Evolutionary conservation across 1,140 invertebrate species (phyloP).

Genomic region (Phthorimaea operculella): DNA sequence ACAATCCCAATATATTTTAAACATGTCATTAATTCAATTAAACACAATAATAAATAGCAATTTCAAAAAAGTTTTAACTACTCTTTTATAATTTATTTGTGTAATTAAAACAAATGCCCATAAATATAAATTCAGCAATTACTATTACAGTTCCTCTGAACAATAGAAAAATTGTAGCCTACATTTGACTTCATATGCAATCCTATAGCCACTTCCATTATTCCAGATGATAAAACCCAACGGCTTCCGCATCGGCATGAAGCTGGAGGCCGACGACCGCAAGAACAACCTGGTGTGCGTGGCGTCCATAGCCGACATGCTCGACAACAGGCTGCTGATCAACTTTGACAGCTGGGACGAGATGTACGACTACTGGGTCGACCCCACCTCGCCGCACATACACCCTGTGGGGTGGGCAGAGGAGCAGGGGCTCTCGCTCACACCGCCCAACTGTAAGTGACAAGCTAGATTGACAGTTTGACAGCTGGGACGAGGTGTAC

Average conservation of each 20-base stretch:
- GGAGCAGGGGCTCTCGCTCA: constrained; percentile 80
- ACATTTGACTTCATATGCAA: no score
- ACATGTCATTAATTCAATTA: no score
- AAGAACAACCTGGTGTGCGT: constrained; percentile 90
- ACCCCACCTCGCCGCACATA: constrained; percentile 89
- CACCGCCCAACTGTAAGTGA: constrained; percentile 85
- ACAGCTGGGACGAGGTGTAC: constrained; percentile 94
- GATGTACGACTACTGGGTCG: constrained; percentile 94
- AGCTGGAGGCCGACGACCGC: constrained; percentile 94
- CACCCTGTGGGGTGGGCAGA: constrained; percentile 95
- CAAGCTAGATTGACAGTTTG: no score
- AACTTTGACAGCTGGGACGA: constrained; percentile 97
- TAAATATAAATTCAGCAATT: no score
- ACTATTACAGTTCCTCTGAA: no score
- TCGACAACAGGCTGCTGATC: constrained; percentile 87
- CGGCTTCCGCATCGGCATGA: constrained; percentile 89
- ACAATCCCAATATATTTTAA: no score
- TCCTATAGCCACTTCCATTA: constrained; percentile 14
- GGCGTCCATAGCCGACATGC: constrained; percentile 86
- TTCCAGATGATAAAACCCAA: constrained; percentile 76
- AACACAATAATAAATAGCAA: no score
- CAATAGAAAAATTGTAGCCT: no score
- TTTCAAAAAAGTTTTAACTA: no score
- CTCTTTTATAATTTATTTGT: no score
- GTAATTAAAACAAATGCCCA: no score